Conservation (phyloP, 2,113 vertebrate genomes). For the Ophthalmolycus amberensis region DNA sequence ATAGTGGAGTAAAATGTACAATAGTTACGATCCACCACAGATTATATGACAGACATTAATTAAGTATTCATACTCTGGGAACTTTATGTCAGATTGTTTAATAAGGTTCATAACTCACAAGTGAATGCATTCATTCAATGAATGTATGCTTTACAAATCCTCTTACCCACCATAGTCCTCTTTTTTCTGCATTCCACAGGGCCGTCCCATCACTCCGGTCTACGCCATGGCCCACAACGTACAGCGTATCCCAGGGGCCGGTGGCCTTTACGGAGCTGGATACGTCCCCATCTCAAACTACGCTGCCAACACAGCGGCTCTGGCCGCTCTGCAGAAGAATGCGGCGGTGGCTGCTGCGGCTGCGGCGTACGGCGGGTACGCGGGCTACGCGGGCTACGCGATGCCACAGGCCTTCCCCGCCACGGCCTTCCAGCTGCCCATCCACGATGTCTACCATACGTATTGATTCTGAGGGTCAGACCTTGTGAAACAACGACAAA, state of each 20-base stretch:
- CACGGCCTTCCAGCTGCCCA: conserved; percentile 91
- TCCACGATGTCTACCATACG: conserved; percentile 95
- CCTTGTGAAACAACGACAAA: conserved; percentile 4
- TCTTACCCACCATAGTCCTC: neutral
- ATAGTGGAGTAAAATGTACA: neutral
- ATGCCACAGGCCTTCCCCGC: conserved; percentile 93
- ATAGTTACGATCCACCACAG: neutral
- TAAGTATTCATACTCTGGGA: neutral
- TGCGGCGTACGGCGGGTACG: conserved; percentile 88
- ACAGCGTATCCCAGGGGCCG: conserved; percentile 89
- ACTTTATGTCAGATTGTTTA: neutral
- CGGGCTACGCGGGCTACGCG: conserved; percentile 88
- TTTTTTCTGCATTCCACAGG: conserved; percentile 77
- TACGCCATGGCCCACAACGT: conserved; percentile 94
- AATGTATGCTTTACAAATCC: conserved; percentile 1
- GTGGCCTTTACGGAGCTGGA: conserved; percentile 90
- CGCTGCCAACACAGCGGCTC: conserved; percentile 84
- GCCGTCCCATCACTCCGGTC: conserved; percentile 94
- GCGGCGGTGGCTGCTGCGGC: conserved; percentile 86
- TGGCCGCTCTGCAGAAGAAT: conserved; percentile 97
- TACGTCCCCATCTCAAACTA: conserved; percentile 92
- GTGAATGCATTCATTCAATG: neutral
- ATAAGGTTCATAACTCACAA: neutral
- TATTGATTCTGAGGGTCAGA: conserved; percentile 83
- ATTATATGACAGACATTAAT: neutral